Conservation (phyloP, 2,888 invertebrate species). For the Drosophila testacea region DNA sequence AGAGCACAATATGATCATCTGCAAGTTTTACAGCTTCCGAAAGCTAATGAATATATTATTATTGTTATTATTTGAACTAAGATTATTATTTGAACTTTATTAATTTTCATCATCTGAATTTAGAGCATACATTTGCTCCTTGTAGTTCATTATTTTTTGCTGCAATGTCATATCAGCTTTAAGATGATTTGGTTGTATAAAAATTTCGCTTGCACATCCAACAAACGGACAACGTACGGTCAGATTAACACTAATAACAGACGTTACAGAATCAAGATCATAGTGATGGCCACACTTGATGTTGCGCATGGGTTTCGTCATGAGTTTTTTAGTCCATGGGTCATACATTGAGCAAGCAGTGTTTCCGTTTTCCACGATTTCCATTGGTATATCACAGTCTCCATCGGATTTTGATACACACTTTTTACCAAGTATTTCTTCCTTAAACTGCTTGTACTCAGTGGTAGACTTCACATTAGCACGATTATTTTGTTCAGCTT, state of each 20-base stretch:
- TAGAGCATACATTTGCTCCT: neutral
- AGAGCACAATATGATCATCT: conserved; percentile 36
- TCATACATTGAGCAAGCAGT: conserved; percentile 40
- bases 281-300: conserved; percentile 54
- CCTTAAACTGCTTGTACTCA: conserved; percentile 42
- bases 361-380: neutral
- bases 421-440: neutral
- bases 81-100: neutral
- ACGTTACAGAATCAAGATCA: conserved; percentile 34
- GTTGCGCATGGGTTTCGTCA: conserved; percentile 52
- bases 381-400: conserved; percentile 7
- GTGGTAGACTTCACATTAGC: conserved; percentile 24
- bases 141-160: conserved; percentile 8
- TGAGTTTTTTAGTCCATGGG: conserved; percentile 53
- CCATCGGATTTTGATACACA: neutral
- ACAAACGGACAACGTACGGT: conserved; percentile 47
- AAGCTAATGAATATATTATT: neutral
- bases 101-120: neutral
- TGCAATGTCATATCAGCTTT: conserved; percentile 23
- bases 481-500: conserved; percentile 22
- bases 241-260: conserved; percentile 11
- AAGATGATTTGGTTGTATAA: conserved; percentile 35
- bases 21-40: neutral
- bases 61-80: neutral
- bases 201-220: conserved; percentile 41